These are phyloP conservation scores for Eilema griseolum DNA, from an alignment of 2,888 invertebrate species.

Conservation along the genomic window DNA sequence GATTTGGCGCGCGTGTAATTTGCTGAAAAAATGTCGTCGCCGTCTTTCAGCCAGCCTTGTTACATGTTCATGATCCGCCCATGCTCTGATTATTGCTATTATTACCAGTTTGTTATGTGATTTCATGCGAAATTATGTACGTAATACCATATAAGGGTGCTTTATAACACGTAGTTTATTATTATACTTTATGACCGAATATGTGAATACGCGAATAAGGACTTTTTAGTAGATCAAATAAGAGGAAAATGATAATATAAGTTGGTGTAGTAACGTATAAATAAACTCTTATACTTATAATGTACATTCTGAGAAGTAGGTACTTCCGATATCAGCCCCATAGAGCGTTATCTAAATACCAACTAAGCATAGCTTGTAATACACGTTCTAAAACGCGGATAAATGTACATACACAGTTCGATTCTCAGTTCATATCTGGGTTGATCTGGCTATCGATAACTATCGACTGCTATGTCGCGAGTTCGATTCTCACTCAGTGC, in stretches of 20 bases:
- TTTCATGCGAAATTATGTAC: conserved; percentile 42
- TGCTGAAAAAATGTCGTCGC: conserved; percentile 80
- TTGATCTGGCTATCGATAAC: no score
- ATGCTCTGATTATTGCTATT: conserved; percentile 70
- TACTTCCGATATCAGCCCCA: neutral
- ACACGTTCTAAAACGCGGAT: neutral
- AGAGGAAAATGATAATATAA: conserved; percentile 4
- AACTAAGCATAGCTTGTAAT: neutral
- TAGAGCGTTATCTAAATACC: neutral
- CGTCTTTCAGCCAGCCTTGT: conserved; percentile 62
- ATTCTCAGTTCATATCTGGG: no score
- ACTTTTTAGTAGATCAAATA: conserved; percentile 8
- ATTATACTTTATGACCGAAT: conserved; percentile 32
- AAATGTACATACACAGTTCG: neutral
- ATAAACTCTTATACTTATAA: neutral
- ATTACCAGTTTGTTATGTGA: conserved; percentile 56
- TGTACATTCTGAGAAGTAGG: neutral
- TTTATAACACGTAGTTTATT: conserved; percentile 33
- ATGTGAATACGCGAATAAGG: conserved; percentile 3
- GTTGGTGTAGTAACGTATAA: neutral
- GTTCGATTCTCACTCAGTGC: neutral
- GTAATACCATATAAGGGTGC: conserved; percentile 32
- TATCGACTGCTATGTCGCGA: neutral
- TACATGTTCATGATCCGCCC: conserved; percentile 60
- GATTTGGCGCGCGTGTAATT: conserved; percentile 83